Evolutionary conservation across 2,888 invertebrate genomes (phyloP), one percentile per base, ranked within the genome.

Genomic region (Heliconius aoede): DNA sequence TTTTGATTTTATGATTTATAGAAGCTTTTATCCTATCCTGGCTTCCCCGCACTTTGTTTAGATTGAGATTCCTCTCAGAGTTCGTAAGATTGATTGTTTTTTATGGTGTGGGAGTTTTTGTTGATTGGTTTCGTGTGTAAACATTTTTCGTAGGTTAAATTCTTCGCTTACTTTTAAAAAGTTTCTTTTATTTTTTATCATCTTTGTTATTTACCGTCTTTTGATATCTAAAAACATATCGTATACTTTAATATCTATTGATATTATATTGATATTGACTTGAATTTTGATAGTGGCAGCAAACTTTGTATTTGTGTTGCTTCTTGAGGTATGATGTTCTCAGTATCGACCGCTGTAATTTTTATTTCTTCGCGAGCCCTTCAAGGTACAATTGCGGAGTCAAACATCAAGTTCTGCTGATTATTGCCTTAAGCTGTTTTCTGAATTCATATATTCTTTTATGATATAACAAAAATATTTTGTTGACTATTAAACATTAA

Each of bases 1-100:
- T 86, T 91, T 88, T 94, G 94, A 94, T 94, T 94, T 94, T 94
- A 94, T 94, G 93, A 94, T 94, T 93, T 94, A 94, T 94, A 91
- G 87, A 86, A 83, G 88, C 91, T 89, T 93, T 93, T 93, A 94
- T 93, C 88, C 89, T 87, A 87, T 86, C 87, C 84, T 88, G 87
- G 89, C 90, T 91, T 89, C 92, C 88, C 85, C 88, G 89, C 91
- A 91, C 91, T 93, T 89, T 94, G 90, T 94, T 94, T 93, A 93
- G 94, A 94, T 93, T 94, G 93, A 91, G 90, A 91, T 87, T 90
- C 89, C 93, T 93, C 92, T 93, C 90, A 91, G 86, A 86, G 88
- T 84, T 83, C 86, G 87, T 85, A 92, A 94, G 94, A 94, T 94
- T 93, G 93, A 94, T 94, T 93, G 93, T 94, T 92, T 89, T 90